A percentile compares a stretch with the other conserved stretches of the same genome.
Conservation (phyloP, 2,113 vertebrate species). For the Progne subis region DNA sequence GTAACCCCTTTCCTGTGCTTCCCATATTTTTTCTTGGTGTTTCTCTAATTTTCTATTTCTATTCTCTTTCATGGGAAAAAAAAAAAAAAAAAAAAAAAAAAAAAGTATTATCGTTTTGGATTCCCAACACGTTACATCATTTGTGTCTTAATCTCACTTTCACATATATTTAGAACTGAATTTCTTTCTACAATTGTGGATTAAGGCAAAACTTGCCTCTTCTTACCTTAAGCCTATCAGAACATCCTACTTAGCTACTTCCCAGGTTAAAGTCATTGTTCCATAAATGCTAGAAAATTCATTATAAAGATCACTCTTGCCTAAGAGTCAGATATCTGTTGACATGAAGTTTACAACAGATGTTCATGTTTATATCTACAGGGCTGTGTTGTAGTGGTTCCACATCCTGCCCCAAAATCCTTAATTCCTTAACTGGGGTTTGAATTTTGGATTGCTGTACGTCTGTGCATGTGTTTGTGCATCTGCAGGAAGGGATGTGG, state of each 20-base stretch:
- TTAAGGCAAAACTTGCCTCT: not conserved
- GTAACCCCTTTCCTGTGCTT: not conserved
- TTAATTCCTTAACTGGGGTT: not conserved
- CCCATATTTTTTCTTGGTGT: not conserved
- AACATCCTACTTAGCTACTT: not conserved
- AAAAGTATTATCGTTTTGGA: rapidly evolving
- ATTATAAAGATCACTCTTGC: not conserved
- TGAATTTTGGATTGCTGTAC: not conserved
- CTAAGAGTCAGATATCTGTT: not conserved
- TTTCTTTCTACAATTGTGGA: not conserved
- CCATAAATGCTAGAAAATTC: not conserved
- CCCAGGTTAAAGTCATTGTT: not conserved
- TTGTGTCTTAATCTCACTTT: not conserved
- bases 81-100: too few species aligned
- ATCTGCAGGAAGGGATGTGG: not conserved
- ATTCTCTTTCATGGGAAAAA: not conserved
- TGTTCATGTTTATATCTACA: not conserved
- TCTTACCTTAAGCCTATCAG: not conserved
- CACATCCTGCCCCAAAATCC: not conserved
- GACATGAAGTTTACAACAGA: not conserved
- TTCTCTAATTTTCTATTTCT: not conserved
- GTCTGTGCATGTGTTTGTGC: not conserved
- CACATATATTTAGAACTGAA: not conserved
- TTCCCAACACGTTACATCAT: not conserved
- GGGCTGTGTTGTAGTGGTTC: not conserved